phyloP scores from a whole-genome alignment of 2,797 vertebrate genomes.

The Anisognathus igniventris region DNA sequence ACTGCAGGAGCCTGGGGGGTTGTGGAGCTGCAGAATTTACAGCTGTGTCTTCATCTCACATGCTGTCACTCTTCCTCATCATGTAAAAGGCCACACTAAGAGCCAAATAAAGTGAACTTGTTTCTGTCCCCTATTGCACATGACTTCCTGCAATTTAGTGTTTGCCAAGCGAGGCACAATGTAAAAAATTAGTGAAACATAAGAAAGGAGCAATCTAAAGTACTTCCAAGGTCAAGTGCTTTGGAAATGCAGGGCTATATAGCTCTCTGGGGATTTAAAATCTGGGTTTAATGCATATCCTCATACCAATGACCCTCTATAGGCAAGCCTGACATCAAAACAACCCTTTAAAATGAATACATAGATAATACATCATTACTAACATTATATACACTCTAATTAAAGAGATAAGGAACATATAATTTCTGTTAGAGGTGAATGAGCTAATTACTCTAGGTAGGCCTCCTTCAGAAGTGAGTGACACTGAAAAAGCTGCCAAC shows the following conservation, averaged over 20 bases:
- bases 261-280: background rate
- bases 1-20: background rate
- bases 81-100: background rate
- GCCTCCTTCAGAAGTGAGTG: background rate
- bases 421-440: background rate
- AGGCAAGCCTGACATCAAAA: background rate
- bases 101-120: background rate
- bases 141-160: background rate
- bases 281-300: background rate
- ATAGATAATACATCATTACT: background rate
- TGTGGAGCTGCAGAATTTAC: background rate
- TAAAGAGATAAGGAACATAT: conserved; percentile 17
- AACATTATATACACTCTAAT: background rate
- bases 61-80: background rate
- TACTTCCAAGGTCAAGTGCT: background rate
- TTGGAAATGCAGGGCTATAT: background rate
- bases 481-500: background rate
- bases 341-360: background rate
- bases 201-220: background rate
- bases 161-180: background rate
- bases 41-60: background rate
- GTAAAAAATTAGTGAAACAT: background rate
- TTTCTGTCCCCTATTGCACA: background rate
- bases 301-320: background rate
- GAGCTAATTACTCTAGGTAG: background rate